Evolutionary conservation across 2,888 invertebrate species (phyloP), one percentile per base, ranked within the genome.

Genomic region (Cataglyphis cursor): DNA sequence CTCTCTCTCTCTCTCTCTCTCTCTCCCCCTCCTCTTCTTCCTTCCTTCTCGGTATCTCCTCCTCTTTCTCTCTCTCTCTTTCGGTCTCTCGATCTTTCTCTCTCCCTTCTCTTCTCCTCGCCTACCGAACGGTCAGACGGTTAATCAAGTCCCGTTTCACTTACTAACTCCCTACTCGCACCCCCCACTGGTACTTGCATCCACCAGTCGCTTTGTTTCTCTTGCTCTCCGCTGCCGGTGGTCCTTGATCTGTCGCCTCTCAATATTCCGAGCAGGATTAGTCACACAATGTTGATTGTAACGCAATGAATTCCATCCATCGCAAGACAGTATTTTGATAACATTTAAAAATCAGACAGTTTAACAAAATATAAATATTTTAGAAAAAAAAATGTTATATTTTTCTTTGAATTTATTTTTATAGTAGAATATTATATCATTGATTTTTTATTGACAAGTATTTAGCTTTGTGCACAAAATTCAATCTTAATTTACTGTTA

Each of bases 111-210:
- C 24, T 38, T 54, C 12, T 31, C 64, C 1, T 41, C 41, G 18
- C 66, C 82, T 57, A 81, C 68, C 84, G 64, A 84, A 88, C 83
- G 81, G 84, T 65, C 73, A 31, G 44, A 44, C 70, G 85, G 87
- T 88, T 90, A 87, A 90, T 90, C 86, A 87, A 86, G 84, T 81
- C 87, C 87, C 87, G 85, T 88, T 90, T 90, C 87, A 90, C 87
- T 90, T 88, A 85, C 84, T 70, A 85, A 85, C 82, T 76, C 64
- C 24, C 44, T 18, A 21, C 57, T 38, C 31, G 8, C 48, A 51
- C 28, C 21, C 24, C 15, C 62, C 8, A n/a, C 64, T 78, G 18
- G 48, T 70, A 68, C 41, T 38, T 57, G 51, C 62, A 81, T 6
- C 59, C 21, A 64, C 15, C 65, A 12, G 31, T 4, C 72, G 35